phyloP scores from a whole-genome alignment of 1,140 invertebrate species.

The Cryptotermes secundus region DNA sequence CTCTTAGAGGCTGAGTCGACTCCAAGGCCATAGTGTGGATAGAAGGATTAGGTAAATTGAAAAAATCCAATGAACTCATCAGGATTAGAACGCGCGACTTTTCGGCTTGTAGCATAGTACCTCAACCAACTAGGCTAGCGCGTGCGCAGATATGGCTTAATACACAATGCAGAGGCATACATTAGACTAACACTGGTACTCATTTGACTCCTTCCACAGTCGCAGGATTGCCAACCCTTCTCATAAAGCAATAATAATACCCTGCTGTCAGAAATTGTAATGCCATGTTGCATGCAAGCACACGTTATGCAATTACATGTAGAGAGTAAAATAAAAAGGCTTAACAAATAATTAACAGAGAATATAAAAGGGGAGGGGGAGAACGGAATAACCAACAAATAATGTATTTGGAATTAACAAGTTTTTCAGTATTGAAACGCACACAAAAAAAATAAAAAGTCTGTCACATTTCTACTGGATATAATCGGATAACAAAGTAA shows the following conservation, averaged over 20 bases:
- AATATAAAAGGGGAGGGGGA: not conserved
- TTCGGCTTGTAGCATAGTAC: too few relatives aligned
- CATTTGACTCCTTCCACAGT: too few relatives aligned
- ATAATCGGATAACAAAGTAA: conserved; percentile 4
- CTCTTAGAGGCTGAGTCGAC: too few relatives aligned
- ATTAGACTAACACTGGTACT: too few relatives aligned
- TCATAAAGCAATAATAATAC: not conserved
- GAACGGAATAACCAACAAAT: not conserved
- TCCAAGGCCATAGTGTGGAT: too few relatives aligned
- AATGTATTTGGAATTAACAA: conserved; percentile 18
- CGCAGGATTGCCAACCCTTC: not conserved
- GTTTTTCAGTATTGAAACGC: conserved; percentile 1
- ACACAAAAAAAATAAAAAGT: not conserved
- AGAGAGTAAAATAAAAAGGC: not conserved
- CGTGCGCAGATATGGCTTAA: too few relatives aligned
- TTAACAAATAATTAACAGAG: conserved; percentile 14
- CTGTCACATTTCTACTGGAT: not conserved
- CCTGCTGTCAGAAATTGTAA: not conserved
- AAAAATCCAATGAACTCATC: too few relatives aligned
- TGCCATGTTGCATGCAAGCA: not conserved
- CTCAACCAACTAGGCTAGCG: too few relatives aligned
- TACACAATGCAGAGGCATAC: too few relatives aligned
- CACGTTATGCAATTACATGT: not conserved
- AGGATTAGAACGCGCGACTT: too few relatives aligned
- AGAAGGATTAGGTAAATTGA: too few relatives aligned